Evolutionary conservation across 1,140 invertebrate genomes (phyloP).

Genomic region (Luehdorfia chinensis): DNA sequence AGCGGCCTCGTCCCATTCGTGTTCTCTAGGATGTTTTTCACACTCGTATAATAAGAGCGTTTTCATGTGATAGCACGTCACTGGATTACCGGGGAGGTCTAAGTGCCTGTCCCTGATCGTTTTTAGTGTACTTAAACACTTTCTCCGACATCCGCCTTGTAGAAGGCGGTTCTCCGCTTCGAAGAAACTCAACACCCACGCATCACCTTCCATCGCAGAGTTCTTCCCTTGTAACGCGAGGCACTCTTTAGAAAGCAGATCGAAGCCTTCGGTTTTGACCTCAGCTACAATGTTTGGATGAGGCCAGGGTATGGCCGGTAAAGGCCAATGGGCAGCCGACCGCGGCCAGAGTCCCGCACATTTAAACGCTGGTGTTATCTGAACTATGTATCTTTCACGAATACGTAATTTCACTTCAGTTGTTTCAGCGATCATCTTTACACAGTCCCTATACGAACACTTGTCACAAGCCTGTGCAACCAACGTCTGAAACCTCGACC

Average conservation of each 20-base stretch:
- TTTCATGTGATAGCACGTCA: slow-evolving; percentile 97
- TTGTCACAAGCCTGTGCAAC: slow-evolving; percentile 96
- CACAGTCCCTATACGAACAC: slow-evolving; percentile 91
- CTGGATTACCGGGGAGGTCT: slow-evolving; percentile 94
- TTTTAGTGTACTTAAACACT: slow-evolving; percentile 95
- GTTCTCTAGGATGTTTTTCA: slow-evolving; percentile 97
- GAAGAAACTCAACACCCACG: slow-evolving; percentile 96
- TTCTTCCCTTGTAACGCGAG: slow-evolving; percentile 93
- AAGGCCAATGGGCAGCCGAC: slow-evolving; percentile 96
- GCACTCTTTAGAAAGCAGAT: slow-evolving; percentile 95
- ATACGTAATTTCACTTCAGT: slow-evolving; percentile 92
- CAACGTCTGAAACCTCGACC: slow-evolving; percentile 94
- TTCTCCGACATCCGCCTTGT: slow-evolving; percentile 90
- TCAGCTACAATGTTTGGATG: slow-evolving; percentile 96
- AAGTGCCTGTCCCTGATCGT: slow-evolving; percentile 96
- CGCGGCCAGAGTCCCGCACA: slow-evolving; percentile 96
- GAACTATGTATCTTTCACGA: slow-evolving; percentile 90
- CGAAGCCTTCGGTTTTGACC: slow-evolving; percentile 98
- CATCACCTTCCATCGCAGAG: slow-evolving; percentile 97
- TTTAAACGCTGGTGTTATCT: slow-evolving; percentile 95
- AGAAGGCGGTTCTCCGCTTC: slow-evolving; percentile 96
- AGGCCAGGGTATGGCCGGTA: slow-evolving; percentile 94
- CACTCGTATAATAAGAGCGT: slow-evolving; percentile 97
- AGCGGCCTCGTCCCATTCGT: slow-evolving; percentile 96
- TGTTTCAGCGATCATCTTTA: slow-evolving; percentile 95